Conservation (phyloP, 2,888 invertebrate species). For the Eupithecia subfuscata region DNA sequence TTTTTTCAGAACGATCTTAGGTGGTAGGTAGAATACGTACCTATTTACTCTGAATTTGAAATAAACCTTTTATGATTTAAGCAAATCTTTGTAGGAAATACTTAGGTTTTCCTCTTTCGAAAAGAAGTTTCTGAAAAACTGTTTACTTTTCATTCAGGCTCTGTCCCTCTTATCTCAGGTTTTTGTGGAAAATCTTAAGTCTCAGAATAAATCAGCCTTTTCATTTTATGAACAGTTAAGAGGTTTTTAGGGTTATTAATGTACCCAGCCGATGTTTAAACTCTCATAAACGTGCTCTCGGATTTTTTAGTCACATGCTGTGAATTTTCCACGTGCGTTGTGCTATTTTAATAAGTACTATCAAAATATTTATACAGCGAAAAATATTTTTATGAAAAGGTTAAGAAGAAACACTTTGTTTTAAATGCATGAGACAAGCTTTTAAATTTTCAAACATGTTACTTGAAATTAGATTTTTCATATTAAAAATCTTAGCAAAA, state of each 20-base stretch:
- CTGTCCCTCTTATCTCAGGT: conserved; percentile 41
- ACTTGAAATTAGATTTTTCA: not conserved
- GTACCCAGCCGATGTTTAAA: not conserved
- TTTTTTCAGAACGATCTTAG: not conserved
- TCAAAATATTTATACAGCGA: not conserved
- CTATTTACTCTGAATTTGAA: conserved; percentile 1
- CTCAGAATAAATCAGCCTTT: conserved; percentile 38
- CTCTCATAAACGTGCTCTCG: not conserved
- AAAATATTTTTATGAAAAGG: too few species aligned
- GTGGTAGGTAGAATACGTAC: not conserved
- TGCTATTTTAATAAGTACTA: not conserved
- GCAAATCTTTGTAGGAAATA: conserved; percentile 20
- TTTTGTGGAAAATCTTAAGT: conserved; percentile 42
- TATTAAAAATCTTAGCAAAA: conserved; percentile 36
- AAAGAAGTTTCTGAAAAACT: conserved; percentile 42
- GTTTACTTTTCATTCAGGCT: conserved; percentile 56
- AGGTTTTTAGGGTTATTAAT: conserved; percentile 11
- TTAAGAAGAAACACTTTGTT: not conserved
- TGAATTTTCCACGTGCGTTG: not conserved
- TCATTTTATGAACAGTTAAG: conserved; percentile 32
- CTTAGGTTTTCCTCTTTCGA: conserved; percentile 11
- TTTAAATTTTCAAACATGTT: not conserved
- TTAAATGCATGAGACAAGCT: not conserved
- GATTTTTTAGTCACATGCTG: not conserved
- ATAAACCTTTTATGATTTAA: conserved; percentile 18